Conservation (phyloP, 1,140 invertebrate species). For the Drosophila funebris region DNA sequence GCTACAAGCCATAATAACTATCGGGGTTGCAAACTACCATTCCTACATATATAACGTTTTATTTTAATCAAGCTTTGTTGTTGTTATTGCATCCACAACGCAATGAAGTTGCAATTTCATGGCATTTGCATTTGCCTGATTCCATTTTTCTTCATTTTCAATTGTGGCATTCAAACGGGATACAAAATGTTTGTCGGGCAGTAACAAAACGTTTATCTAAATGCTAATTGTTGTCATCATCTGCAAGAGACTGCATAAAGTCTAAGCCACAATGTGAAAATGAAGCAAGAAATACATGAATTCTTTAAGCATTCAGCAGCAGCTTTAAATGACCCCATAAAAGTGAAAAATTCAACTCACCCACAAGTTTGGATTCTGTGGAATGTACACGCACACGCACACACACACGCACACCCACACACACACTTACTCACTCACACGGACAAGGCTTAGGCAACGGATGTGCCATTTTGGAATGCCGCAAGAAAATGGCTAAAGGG, state of each 20-base stretch:
- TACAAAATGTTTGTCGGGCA: slow-evolving; percentile 35
- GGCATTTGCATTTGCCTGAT: slow-evolving; percentile 41
- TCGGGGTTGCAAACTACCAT: no score
- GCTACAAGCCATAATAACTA: no score
- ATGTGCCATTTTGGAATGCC: slow-evolving; percentile 62
- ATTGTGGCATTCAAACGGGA: not conserved
- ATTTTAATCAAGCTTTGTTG: slow-evolving; percentile 58
- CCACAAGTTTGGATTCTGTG: slow-evolving; percentile 25
- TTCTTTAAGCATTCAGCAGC: not conserved
- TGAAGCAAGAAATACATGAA: slow-evolving; percentile 4
- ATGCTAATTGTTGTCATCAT: slow-evolving; percentile 69
- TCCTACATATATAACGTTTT: slow-evolving; percentile 37
- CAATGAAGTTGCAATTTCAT: slow-evolving; percentile 47
- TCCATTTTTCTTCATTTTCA: slow-evolving; percentile 18
- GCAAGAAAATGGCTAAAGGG: slow-evolving; percentile 38
- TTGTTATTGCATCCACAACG: slow-evolving; percentile 5
- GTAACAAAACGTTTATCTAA: slow-evolving; percentile 50
- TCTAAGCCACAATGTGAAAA: not conserved
- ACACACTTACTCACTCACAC: slow-evolving; percentile 3
- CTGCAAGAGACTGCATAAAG: slow-evolving; percentile 35
- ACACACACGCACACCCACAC: slow-evolving; percentile 29
- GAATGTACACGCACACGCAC: slow-evolving; percentile 37
- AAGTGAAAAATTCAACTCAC: slow-evolving; percentile 11
- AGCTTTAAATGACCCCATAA: slow-evolving; percentile 44
- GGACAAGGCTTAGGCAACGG: slow-evolving; percentile 47